phyloP scores from a whole-genome alignment of 2,113 vertebrate species.

The Dicrurus megarhynchus region DNA sequence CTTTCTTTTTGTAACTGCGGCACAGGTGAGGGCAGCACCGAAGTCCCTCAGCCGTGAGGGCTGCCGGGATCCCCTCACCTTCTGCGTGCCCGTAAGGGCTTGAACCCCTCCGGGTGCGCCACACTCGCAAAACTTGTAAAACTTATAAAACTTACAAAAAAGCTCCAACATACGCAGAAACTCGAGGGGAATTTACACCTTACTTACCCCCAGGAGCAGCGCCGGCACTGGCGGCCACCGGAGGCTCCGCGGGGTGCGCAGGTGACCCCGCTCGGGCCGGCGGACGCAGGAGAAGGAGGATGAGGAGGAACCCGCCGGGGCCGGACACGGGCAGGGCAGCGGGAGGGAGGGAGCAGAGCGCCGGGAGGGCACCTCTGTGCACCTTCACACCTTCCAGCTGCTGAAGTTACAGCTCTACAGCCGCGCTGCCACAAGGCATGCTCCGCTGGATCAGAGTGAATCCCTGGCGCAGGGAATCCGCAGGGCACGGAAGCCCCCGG shows the following conservation, averaged over 20 bases:
- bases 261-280: accelerated
- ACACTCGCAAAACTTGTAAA: accelerated
- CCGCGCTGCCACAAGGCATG: accelerated
- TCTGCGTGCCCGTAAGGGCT: accelerated
- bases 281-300: accelerated
- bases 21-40: accelerated
- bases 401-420: accelerated
- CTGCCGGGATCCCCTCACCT: accelerated
- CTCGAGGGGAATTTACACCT: accelerated
- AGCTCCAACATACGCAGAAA: accelerated
- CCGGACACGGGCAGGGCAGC: background rate
- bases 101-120: accelerated
- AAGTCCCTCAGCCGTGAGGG: no score
- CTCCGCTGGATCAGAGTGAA: accelerated
- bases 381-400: accelerated
- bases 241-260: accelerated
- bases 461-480: accelerated
- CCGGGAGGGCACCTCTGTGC: accelerated
- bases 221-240: accelerated
- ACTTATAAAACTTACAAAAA: background rate
- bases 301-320: background rate
- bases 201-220: background rate
- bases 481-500: accelerated
- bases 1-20: background rate
- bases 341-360: background rate